Percentiles rank a stretch among this genome's conserved stretches.
Evolutionary conservation across 2,888 invertebrate genomes (phyloP).

Genomic region (Sycophila texana): DNA sequence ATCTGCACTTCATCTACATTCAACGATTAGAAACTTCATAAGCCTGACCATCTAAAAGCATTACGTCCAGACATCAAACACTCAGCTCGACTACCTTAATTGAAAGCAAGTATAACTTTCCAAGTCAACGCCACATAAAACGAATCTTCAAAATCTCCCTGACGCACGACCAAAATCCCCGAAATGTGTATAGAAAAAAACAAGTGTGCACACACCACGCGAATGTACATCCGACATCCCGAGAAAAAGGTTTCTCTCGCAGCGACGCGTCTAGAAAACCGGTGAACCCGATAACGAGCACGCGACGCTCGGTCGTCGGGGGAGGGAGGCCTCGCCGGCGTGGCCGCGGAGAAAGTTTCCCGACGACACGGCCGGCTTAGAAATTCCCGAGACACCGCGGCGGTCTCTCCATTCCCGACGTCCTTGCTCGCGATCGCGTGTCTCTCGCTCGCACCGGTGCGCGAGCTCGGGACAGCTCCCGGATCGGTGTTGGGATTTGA

Average conservation of each 20-base stretch:
- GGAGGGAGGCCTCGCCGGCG: conserved; percentile 1
- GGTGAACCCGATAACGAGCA: neutral
- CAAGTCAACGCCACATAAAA: too few relatives aligned
- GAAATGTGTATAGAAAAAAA: too few relatives aligned
- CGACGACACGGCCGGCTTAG: conserved; percentile 7
- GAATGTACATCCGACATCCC: neutral
- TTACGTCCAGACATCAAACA: too few relatives aligned
- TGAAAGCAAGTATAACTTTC: too few relatives aligned
- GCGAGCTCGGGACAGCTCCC: neutral
- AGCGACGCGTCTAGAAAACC: conserved; percentile 3
- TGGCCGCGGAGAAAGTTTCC: conserved; percentile 3
- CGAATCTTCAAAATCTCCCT: too few relatives aligned
- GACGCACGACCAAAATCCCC: too few relatives aligned
- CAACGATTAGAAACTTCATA: too few relatives aligned
- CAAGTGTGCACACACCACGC: neutral
- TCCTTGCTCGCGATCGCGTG: conserved; percentile 36
- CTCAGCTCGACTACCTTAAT: too few relatives aligned
- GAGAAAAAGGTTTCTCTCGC: neutral
- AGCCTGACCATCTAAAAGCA: too few relatives aligned
- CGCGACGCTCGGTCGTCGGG: neutral
- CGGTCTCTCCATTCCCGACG: conserved; percentile 19
- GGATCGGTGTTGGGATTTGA: neutral
- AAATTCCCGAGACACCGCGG: conserved; percentile 25
- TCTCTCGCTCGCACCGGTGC: neutral
- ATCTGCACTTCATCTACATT: too few relatives aligned